Base-by-base conservation (phyloP, 2,113 vertebrate genomes). In the Kryptolebias marmoratus region DNA sequence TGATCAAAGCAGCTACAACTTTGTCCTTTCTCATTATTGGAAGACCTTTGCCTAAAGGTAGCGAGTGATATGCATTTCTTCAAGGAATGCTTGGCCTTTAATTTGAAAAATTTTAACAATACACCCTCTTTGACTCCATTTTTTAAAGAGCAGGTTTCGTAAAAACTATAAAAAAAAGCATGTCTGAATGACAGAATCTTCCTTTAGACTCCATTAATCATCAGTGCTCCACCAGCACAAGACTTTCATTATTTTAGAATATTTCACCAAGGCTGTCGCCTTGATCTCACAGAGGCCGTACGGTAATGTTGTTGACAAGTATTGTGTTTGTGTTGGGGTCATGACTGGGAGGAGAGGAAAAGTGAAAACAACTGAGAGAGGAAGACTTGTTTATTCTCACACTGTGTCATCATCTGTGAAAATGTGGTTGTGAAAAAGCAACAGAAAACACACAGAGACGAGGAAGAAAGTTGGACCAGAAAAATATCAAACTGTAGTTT, bases 381-480 rank as follows among this genome's bases (percentile, higher is more conserved):
- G 47, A 76, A 44, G 63, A 78, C 67, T 71, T 87, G 80, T 87
- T 81, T 88, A 71, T 69, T 75, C 72, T 83, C 58, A 68, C 83
- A 64, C 62, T 30, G 75, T 84, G 85, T 86, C 85, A 78, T 87
- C 79, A 73, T 80, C 85, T 75, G 79, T 76, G 72, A 75, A 73
- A 42, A 68, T 80, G 80, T 56, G 61, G 65, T 18, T 49, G 71
- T 47, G 80, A 56, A 58, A 66, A 53, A 32, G 48, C 54, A 15
- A 53, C 28, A 13, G 48, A 64, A 30, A 13, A 66, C 42, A 47
- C 32, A 27, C 11, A 7, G 60, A 57, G 50, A 18, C 36, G 36
- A 36, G 7, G 52, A 56, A 50, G 18, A 65, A 15, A 11, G 27
- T 66, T 5, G 63, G 52, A 22, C 22, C 12, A 8, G 56, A 15